phyloP scores from a whole-genome alignment of 2,113 vertebrate genomes.

The Addax nasomaculatus region DNA sequence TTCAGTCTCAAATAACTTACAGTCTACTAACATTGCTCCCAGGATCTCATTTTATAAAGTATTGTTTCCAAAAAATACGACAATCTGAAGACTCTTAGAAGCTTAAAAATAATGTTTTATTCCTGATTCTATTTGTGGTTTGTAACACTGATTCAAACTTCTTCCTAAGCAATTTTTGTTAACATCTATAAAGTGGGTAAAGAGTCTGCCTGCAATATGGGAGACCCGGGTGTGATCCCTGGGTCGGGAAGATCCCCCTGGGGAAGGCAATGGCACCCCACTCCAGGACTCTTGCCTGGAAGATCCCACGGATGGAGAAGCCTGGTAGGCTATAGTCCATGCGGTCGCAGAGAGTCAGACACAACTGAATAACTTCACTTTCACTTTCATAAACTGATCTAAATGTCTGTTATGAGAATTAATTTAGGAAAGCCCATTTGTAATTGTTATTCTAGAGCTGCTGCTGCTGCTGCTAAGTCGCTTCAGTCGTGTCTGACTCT shows the following conservation, averaged over 20 bases:
- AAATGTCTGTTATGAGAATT: neutral
- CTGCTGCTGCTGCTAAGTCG: too few relatives aligned
- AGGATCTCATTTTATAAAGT: constrained; percentile 15
- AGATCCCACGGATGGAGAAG: neutral
- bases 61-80: neutral
- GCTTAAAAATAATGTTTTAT: neutral
- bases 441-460: neutral
- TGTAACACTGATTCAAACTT: neutral
- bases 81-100: constrained; percentile 7
- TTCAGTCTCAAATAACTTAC: neutral
- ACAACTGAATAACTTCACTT: neutral
- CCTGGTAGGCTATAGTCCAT: neutral
- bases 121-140: neutral
- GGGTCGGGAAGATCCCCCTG: accelerated
- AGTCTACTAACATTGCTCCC: neutral
- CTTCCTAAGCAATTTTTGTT: neutral
- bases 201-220: neutral
- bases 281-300: neutral
- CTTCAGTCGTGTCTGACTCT: too few relatives aligned
- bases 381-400: neutral
- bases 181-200: neutral
- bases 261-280: neutral
- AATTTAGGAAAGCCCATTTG: constrained; percentile 18
- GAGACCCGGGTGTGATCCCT: neutral
- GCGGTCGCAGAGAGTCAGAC: accelerated